These are phyloP conservation scores for Bubo scandiacus DNA, from an alignment of 2,113 vertebrate genomes.

Conservation along the genomic window DNA sequence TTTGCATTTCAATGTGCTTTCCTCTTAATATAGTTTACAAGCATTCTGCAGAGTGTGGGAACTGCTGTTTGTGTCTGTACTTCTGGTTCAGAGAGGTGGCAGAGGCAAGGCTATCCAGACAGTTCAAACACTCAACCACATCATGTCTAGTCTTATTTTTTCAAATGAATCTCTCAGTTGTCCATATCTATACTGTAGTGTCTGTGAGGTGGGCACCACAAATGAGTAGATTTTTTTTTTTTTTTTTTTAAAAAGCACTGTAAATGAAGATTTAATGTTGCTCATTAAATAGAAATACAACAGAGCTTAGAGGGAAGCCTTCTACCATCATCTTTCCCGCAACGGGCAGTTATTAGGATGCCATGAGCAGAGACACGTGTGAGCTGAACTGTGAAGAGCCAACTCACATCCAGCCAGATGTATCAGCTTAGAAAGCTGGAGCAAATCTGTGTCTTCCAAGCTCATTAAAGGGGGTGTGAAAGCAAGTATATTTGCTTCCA, in stretches of 20 bases:
- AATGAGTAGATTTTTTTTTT: not conserved
- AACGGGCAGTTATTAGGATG: not conserved
- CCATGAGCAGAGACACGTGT: rapidly evolving
- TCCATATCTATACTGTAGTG: too few relatives aligned
- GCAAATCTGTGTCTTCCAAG: not conserved
- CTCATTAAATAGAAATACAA: not conserved
- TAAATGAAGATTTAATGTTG: not conserved
- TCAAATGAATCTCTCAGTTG: not conserved
- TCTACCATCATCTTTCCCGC: not conserved
- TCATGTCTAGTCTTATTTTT: not conserved
- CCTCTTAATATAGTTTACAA: not conserved
- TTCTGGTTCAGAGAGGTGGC: not conserved
- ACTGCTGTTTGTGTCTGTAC: not conserved
- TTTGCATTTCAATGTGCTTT: not conserved
- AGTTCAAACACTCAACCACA: not conserved
- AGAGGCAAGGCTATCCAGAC: not conserved
- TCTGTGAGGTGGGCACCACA: not conserved
- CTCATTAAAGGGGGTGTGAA: not conserved
- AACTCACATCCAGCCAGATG: not conserved
- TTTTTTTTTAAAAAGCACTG: too few relatives aligned
- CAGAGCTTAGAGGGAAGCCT: not conserved
- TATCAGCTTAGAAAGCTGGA: not conserved
- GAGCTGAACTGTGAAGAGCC: not conserved
- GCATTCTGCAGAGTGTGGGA: not conserved
- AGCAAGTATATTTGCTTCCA: not conserved